A percentile compares a stretch with the other conserved stretches of the same genome.
These are phyloP conservation scores for Cheilosia scutellata DNA, from an alignment of 2,888 invertebrate genomes.

Conservation along the genomic window DNA sequence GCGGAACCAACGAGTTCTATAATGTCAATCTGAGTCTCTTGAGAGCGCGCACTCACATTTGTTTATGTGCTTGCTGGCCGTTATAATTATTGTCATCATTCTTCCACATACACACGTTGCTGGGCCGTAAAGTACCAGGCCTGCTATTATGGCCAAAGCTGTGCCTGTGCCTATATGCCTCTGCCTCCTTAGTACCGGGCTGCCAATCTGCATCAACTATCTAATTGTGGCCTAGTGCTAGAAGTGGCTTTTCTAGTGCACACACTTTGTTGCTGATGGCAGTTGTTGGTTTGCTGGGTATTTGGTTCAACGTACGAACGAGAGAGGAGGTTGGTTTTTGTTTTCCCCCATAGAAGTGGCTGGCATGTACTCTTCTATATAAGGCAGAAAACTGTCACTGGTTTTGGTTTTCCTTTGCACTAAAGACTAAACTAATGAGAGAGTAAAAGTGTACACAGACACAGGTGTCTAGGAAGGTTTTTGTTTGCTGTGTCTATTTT, in stretches of 20 bases:
- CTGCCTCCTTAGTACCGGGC: slow-evolving; percentile 60
- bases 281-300: slow-evolving; percentile 2
- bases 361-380: slow-evolving; percentile 14
- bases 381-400: slow-evolving; percentile 58
- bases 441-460: slow-evolving; percentile 53
- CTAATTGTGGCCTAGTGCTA: slow-evolving; percentile 61
- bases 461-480: slow-evolving; percentile 1
- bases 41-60: slow-evolving; percentile 43
- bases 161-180: not conserved
- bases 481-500: slow-evolving; percentile 5
- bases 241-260: slow-evolving; percentile 27
- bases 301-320: slow-evolving; percentile 64
- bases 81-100: slow-evolving; percentile 66
- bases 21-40: slow-evolving; percentile 51
- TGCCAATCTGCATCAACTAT: slow-evolving; percentile 68
- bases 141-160: slow-evolving; percentile 53
- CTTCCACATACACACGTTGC: not conserved
- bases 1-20: slow-evolving; percentile 65
- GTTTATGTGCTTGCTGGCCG: slow-evolving; percentile 63
- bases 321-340: slow-evolving; percentile 44
- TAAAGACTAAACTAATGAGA: slow-evolving; percentile 40
- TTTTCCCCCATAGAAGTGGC: slow-evolving; percentile 17
- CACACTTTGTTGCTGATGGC: not conserved
- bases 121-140: slow-evolving; percentile 35
- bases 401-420: slow-evolving; percentile 1